These are phyloP conservation scores for Zingel zingel DNA, from an alignment of 2,113 vertebrate genomes.

Conservation along the genomic window DNA sequence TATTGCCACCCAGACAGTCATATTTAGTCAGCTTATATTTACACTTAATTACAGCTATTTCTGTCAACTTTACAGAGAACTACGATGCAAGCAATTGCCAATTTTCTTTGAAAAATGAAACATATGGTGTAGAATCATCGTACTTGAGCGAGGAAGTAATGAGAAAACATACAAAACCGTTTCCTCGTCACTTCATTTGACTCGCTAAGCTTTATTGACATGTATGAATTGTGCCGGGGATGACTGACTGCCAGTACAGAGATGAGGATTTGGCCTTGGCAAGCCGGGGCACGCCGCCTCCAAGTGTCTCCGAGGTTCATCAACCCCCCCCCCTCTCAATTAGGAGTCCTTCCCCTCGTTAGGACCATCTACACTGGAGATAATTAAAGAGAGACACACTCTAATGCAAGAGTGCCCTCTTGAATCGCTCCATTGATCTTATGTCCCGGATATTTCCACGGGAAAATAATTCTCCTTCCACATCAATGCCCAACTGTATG, in stretches of 20 bases:
- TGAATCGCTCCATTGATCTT: constrained; percentile 71
- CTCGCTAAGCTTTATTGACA: constrained; percentile 43
- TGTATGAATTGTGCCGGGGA: constrained; percentile 20
- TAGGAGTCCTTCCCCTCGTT: constrained; percentile 65
- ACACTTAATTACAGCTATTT: background rate
- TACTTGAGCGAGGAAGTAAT: background rate
- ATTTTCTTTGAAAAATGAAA: background rate
- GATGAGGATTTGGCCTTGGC: constrained; percentile 60
- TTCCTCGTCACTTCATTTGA: constrained; percentile 15
- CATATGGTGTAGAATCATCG: background rate
- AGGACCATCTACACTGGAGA: constrained; percentile 67
- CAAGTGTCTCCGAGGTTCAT: constrained; percentile 55
- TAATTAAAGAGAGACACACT: constrained; percentile 68
- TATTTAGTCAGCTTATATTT: too few species aligned
- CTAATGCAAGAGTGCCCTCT: constrained; percentile 60
- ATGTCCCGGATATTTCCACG: constrained; percentile 54
- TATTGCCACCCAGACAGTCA: background rate
- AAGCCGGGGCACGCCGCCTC: constrained; percentile 30
- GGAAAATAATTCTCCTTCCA: constrained; percentile 33
- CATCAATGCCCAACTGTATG: constrained; percentile 60
- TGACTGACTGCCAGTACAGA: constrained; percentile 33
- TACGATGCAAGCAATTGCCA: background rate
- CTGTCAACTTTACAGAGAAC: background rate
- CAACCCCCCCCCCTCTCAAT: constrained; percentile 51
- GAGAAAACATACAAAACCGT: background rate